These are phyloP conservation scores for Esperia sulphurella DNA, from an alignment of 2,888 invertebrate species.

Conservation along the genomic window DNA sequence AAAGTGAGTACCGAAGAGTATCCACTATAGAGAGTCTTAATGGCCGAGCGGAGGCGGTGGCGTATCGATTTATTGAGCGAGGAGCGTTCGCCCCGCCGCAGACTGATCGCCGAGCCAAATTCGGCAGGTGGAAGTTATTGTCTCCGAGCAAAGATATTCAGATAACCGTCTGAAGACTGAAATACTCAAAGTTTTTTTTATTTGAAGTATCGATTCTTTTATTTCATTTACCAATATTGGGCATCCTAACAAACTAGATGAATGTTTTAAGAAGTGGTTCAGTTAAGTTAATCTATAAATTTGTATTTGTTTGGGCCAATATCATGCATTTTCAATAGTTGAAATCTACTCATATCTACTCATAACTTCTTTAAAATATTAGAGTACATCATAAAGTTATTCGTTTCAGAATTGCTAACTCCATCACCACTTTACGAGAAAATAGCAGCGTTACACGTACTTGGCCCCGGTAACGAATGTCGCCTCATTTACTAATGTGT, in stretches of 20 bases:
- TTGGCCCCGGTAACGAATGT: slow-evolving; percentile 68
- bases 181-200: background rate
- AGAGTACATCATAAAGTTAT: background rate
- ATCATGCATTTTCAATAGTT: too few species aligned
- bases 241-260: too few species aligned
- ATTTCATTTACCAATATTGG: too few species aligned
- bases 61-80: slow-evolving; percentile 61
- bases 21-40: slow-evolving; percentile 71
- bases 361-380: too few species aligned
- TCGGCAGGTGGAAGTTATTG: slow-evolving; percentile 19
- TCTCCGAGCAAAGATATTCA: background rate
- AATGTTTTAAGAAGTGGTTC: too few species aligned
- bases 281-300: too few species aligned
- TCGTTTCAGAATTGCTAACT: background rate
- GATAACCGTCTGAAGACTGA: background rate
- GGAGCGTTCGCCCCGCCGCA: slow-evolving; percentile 30
- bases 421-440: background rate
- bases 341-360: too few species aligned
- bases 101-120: slow-evolving; percentile 31
- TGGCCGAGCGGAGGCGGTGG: slow-evolving; percentile 64
- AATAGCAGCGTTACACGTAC: slow-evolving; percentile 46
- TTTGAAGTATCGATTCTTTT: too few species aligned
- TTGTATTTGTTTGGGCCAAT: too few species aligned
- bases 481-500: slow-evolving; percentile 80
- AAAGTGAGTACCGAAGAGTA: slow-evolving; percentile 67